phyloP scores from a whole-genome alignment of 2,888 invertebrate genomes.

The Pheosia gnoma region DNA sequence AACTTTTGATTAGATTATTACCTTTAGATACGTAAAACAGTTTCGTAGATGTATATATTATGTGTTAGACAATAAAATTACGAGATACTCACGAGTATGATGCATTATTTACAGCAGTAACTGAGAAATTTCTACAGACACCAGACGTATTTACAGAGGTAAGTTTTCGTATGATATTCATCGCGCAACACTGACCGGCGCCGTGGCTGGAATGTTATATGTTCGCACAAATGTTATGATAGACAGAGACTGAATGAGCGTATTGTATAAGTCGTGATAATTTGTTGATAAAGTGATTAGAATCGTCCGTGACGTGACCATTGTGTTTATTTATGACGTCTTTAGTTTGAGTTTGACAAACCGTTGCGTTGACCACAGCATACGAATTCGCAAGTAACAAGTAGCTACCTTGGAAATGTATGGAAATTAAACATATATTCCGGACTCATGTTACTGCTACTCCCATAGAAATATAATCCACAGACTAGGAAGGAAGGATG shows the following conservation, averaged over 20 bases:
- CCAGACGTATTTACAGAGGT: constrained; percentile 38
- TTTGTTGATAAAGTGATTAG: constrained; percentile 26
- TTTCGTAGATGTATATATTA: neutral
- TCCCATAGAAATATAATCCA: too few relatives aligned
- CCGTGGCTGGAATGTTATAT: constrained; percentile 24
- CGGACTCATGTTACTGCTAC: too few relatives aligned
- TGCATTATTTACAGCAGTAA: constrained; percentile 56
- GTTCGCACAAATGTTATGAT: neutral
- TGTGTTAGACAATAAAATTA: constrained; percentile 8
- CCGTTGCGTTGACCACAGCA: neutral
- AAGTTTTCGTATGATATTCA: constrained; percentile 59
- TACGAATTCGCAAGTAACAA: too few relatives aligned
- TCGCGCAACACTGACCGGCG: constrained; percentile 27
- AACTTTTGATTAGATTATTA: neutral
- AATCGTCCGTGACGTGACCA: constrained; percentile 15
- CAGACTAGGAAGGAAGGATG: too few relatives aligned
- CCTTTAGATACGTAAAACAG: neutral
- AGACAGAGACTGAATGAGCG: neutral
- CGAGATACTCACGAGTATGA: constrained; percentile 65
- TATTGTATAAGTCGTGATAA: constrained; percentile 13
- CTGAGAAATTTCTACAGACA: constrained; percentile 58
- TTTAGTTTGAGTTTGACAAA: neutral
- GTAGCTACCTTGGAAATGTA: too few relatives aligned
- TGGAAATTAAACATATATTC: too few relatives aligned
- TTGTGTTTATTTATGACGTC: constrained; percentile 5